Conservation (phyloP, 30 jellyfish, hydroid and myxozoan species). For the Rhopilema esculentum region DNA sequence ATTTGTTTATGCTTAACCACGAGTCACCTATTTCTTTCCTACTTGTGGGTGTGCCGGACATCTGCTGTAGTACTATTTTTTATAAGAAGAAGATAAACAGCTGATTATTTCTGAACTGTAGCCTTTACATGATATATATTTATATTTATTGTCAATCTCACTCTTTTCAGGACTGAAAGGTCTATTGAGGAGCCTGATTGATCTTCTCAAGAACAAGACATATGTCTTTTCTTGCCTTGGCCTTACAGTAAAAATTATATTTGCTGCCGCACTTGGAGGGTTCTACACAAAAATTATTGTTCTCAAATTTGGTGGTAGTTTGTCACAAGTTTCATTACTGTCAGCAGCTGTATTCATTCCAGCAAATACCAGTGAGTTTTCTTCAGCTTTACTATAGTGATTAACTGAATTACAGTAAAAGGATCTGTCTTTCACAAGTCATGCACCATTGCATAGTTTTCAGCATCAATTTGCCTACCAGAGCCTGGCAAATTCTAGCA, state of each 20-base stretch:
- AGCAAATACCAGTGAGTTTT: slow-evolving; percentile 39
- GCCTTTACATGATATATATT: no score
- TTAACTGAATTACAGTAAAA: no score
- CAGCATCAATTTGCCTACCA: no score
- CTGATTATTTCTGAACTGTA: no score
- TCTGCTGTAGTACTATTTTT: no score
- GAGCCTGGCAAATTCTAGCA: no score
- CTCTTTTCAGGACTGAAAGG: slow-evolving; percentile 55
- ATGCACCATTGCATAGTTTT: no score
- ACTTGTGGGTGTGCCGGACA: no score
- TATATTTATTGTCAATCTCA: neutral
- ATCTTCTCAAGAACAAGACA: slow-evolving; percentile 64
- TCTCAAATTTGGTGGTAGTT: slow-evolving; percentile 79
- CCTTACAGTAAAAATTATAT: slow-evolving; percentile 59
- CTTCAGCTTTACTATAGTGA: neutral
- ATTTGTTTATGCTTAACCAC: no score
- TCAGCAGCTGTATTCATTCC: slow-evolving; percentile 82
- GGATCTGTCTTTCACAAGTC: no score
- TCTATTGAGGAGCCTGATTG: slow-evolving; percentile 38
- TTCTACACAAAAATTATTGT: slow-evolving; percentile 76
- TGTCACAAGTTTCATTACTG: slow-evolving; percentile 55
- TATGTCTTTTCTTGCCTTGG: slow-evolving; percentile 76
- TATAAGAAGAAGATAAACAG: no score
- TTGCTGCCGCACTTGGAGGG: slow-evolving; percentile 73
- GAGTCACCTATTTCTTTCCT: no score